These are phyloP conservation scores for Phymanthus crucifer DNA, from an alignment of 92 coral and sea anemone species.

Conservation along the genomic window DNA sequence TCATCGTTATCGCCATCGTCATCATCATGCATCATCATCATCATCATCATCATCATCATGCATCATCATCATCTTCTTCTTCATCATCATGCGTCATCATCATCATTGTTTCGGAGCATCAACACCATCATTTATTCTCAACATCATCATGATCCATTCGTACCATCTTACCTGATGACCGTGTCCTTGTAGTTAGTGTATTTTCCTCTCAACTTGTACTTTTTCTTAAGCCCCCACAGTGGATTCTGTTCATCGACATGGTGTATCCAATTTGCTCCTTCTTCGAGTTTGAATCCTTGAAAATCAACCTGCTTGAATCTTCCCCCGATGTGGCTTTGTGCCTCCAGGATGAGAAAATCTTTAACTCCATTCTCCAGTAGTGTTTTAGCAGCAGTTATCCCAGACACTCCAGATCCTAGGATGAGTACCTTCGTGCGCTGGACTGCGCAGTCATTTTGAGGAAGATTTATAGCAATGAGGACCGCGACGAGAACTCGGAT, in stretches of 20 bases:
- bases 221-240: conserved; percentile 44
- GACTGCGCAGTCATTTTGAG: neutral
- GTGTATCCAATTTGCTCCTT: conserved; percentile 89
- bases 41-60: neutral
- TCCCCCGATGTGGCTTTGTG: conserved; percentile 83
- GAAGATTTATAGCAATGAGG: neutral
- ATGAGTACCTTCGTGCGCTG: neutral
- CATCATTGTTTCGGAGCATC: neutral
- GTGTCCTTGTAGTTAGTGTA: conserved; percentile 49
- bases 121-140: neutral
- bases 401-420: conserved; percentile 85
- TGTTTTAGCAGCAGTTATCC: conserved; percentile 73
- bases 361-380: conserved; percentile 60
- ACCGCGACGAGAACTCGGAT: neutral
- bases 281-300: conserved; percentile 63
- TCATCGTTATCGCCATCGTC: neutral
- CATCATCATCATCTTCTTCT: neutral
- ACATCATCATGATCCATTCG: neutral
- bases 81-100: neutral
- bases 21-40: no score
- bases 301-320: conserved; percentile 59
- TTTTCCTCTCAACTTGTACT: conserved; percentile 38
- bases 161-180: conserved; percentile 28
- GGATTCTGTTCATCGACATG: conserved; percentile 48
- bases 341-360: conserved; percentile 82